Base-by-base conservation (phyloP, 2,113 vertebrate species). In the Ailurus styani region DNA sequence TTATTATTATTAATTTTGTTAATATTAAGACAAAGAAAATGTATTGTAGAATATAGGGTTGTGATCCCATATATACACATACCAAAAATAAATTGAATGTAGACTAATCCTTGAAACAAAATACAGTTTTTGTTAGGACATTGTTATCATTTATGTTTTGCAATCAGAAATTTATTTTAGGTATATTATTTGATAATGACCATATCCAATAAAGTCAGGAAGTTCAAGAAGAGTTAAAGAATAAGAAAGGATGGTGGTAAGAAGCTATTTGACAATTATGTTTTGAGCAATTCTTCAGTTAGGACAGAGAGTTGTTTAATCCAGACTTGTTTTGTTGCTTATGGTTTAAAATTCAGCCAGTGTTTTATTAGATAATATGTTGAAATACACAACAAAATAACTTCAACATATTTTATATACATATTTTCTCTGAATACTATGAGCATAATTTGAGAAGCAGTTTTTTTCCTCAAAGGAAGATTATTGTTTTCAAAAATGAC, bases 401-500 rank as follows among this genome's bases (percentile, higher is more conserved):
- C n/a, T 68, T 55, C 50, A 15, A 78, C 13, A 40, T 1, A 72
- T 54, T 94, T 87, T 37, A 68, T 77, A 23, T 27, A 60, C 7
- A 3, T 50, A 54, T 72, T 29, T 97, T 93, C n/a, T 82, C 29
- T 78, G 13, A 91, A 78, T 50, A 34, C 6, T 64, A 37, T 72
- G 6, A 12, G 55, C 13, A 14, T 92, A 42, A 45, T 55, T 91
- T 78, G 12, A 73, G n/a, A 87, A 45, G 91, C 12, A 94, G 17
- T 37, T 10, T 78, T 93, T 92, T 87, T 29, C n/a, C n/a, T 87
- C 50, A 78, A 90, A 83, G 34, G 21, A 96, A 96, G 87, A 66
- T 62, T 77, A 70, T 45, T 52, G 1, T 87, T 91, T 93, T 75
- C 37, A 40, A 84, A 68, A 96, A 79, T 68, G n/a, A 57, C 47